Evolutionary conservation across 2,888 invertebrate species (phyloP).

Genomic region (Drosophila nr. fundita): DNA sequence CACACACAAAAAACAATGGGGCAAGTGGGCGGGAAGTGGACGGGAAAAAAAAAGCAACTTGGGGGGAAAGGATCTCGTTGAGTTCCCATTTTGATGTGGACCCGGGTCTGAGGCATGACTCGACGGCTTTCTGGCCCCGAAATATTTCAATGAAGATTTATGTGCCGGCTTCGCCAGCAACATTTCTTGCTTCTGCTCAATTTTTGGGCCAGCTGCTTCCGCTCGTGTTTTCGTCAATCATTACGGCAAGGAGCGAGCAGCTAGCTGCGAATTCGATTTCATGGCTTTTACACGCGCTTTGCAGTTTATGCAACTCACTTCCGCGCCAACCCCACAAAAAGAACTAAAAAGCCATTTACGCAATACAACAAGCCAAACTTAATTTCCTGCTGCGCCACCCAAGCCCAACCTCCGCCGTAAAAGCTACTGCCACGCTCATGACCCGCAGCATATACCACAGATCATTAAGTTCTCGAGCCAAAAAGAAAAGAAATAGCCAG

Average conservation of each 20-base stretch:
- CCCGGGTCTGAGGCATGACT: slow-evolving; percentile 64
- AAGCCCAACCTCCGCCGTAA: background rate
- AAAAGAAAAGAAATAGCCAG: slow-evolving; percentile 31
- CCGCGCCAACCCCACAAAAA: slow-evolving; percentile 46
- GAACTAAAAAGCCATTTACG: slow-evolving; percentile 79
- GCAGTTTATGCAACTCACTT: slow-evolving; percentile 78
- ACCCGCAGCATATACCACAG: slow-evolving; percentile 77
- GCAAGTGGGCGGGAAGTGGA: slow-evolving; percentile 12
- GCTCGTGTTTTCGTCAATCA: slow-evolving; percentile 73
- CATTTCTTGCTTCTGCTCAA: slow-evolving; percentile 46
- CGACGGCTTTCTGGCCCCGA: slow-evolving; percentile 58
- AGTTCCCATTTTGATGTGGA: slow-evolving; percentile 41
- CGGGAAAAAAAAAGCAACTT: background rate
- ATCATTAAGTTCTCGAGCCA: slow-evolving; percentile 69
- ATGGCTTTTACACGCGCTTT: slow-evolving; percentile 80
- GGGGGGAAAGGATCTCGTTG: slow-evolving; percentile 10
- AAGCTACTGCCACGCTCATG: slow-evolving; percentile 44
- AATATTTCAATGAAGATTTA: slow-evolving; percentile 76
- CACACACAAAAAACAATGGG: slow-evolving; percentile 57
- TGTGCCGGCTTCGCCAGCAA: slow-evolving; percentile 63
- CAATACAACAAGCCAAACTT: slow-evolving; percentile 75
- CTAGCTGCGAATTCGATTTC: slow-evolving; percentile 77
- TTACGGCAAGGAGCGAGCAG: slow-evolving; percentile 40
- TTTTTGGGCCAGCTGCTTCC: slow-evolving; percentile 53
- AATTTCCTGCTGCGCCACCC: slow-evolving; percentile 65